phyloP scores from a whole-genome alignment of 2,888 invertebrate species.

The Caradrina kadenii region DNA sequence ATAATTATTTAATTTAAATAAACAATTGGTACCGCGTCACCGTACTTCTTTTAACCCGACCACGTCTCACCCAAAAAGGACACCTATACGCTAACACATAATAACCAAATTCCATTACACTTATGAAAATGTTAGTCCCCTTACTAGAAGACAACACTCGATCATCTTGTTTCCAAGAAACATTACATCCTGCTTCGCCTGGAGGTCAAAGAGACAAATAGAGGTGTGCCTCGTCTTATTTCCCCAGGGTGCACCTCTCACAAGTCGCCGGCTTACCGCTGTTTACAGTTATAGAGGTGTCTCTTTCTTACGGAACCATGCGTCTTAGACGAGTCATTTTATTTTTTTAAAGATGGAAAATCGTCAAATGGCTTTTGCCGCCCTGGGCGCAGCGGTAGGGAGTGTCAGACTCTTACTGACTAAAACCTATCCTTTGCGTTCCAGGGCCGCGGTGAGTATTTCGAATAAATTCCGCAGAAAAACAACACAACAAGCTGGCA shows the following conservation, averaged over 20 bases:
- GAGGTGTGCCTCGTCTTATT: constrained; percentile 76
- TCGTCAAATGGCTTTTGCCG: too few relatives aligned
- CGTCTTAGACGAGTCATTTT: too few relatives aligned
- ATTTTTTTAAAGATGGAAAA: too few relatives aligned
- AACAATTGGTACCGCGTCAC: too few relatives aligned
- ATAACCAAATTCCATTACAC: not conserved
- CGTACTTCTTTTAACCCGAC: too few relatives aligned
- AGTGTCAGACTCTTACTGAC: too few relatives aligned
- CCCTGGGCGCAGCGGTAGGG: too few relatives aligned
- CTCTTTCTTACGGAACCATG: constrained; percentile 32
- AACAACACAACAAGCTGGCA: too few relatives aligned
- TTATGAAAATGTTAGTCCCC: constrained; percentile 11
- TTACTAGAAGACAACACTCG: constrained; percentile 22
- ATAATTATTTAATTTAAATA: too few relatives aligned
- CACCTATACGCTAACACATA: not conserved
- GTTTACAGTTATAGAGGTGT: constrained; percentile 64
- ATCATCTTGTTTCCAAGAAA: constrained; percentile 47
- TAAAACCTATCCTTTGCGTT: too few relatives aligned
- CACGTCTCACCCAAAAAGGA: not conserved
- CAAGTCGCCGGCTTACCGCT: constrained; percentile 65
- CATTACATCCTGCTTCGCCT: constrained; percentile 37
- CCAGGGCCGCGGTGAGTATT: too few relatives aligned
- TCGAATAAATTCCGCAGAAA: too few relatives aligned
- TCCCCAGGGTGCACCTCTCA: constrained; percentile 76
- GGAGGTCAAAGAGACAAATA: constrained; percentile 72